Evolutionary conservation across 2,888 invertebrate genomes (phyloP).

Genomic region (Oscheius sp.): DNA sequence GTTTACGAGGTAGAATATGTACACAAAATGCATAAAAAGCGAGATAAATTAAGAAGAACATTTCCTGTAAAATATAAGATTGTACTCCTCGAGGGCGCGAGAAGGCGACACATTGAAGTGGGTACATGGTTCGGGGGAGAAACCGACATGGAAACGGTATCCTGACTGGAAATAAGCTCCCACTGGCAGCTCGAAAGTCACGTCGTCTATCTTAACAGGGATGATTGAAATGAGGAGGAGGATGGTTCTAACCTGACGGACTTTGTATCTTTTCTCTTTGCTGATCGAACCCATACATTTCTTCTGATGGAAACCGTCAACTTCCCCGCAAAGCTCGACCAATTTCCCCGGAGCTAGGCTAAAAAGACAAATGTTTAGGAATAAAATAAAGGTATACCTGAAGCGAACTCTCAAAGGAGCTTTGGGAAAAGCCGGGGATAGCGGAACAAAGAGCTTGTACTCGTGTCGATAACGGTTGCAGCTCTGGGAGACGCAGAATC

Average conservation of each 20-base stretch:
- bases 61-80: slow-evolving; percentile 21
- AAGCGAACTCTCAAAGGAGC: slow-evolving; percentile 1
- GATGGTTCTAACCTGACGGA: background rate
- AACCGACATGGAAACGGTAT: slow-evolving; percentile 13
- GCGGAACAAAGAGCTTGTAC: slow-evolving; percentile 12
- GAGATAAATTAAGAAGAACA: background rate
- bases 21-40: too few species aligned
- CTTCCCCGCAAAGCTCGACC: slow-evolving; percentile 10
- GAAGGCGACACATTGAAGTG: background rate
- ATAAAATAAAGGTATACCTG: slow-evolving; percentile 2
- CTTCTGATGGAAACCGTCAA: slow-evolving; percentile 22
- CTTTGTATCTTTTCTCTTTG: slow-evolving; percentile 1
- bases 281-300: slow-evolving; percentile 12
- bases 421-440: slow-evolving; percentile 13
- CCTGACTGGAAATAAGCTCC: slow-evolving; percentile 15
- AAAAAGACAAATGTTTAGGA: background rate
- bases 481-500: slow-evolving; percentile 26
- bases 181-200: slow-evolving; percentile 8
- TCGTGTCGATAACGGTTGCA: slow-evolving; percentile 2
- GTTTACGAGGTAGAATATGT: too few species aligned
- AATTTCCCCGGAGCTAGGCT: background rate
- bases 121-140: background rate
- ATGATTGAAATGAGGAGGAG: too few species aligned
- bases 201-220: background rate
- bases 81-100: slow-evolving; percentile 11